Percentiles rank a stretch among this genome's conserved stretches.
These are phyloP conservation scores for Eulemur rubriventer DNA, from an alignment of 2,797 vertebrate genomes.

Conservation along the genomic window DNA sequence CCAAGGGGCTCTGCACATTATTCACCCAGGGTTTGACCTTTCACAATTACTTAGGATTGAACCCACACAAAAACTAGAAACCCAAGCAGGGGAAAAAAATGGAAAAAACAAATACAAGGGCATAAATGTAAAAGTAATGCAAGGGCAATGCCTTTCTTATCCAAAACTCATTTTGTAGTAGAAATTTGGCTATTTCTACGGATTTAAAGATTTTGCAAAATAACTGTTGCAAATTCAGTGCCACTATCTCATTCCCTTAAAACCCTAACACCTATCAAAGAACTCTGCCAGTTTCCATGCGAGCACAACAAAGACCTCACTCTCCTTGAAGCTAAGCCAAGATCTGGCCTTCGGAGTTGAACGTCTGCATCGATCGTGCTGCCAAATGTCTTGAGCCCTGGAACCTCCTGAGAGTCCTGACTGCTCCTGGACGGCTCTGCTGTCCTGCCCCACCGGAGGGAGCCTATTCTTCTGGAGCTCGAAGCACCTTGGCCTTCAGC, in stretches of 20 bases:
- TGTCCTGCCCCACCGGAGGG: background rate
- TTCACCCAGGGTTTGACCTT: background rate
- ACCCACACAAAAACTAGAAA: background rate
- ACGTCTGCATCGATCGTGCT: accelerated
- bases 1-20: background rate
- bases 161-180: background rate
- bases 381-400: background rate
- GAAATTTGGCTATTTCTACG: background rate
- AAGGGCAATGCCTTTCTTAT: background rate
- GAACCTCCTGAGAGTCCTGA: background rate
- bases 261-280: conserved; percentile 26
- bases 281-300: background rate
- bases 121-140: background rate
- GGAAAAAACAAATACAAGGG: background rate
- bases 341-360: background rate
- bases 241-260: conserved; percentile 28
- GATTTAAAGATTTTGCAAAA: background rate
- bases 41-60: background rate
- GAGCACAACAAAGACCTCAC: conserved; percentile 32
- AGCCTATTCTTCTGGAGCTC: background rate
- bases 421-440: background rate
- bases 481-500: background rate
- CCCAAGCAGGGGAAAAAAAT: background rate
- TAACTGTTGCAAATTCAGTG: background rate
- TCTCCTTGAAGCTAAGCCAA: conserved; percentile 42